These are phyloP conservation scores for Blastomussa wellsi DNA, from an alignment of 92 coral and sea anemone genomes.

Conservation along the genomic window DNA sequence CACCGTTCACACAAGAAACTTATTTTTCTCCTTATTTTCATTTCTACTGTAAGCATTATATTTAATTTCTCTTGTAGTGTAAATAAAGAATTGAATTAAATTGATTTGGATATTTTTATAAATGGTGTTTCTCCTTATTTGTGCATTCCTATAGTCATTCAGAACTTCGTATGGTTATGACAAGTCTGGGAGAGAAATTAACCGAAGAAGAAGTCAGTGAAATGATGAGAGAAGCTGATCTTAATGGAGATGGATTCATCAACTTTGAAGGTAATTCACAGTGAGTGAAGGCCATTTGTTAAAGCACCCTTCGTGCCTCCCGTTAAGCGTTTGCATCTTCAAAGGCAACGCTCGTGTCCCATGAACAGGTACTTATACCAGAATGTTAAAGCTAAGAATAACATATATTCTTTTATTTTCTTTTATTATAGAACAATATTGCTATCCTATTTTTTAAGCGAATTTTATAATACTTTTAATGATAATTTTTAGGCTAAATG, in stretches of 20 bases:
- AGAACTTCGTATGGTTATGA: slow-evolving; percentile 91
- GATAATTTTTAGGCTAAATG: too few species aligned
- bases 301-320: background rate
- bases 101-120: too few species aligned
- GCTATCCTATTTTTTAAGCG: too few species aligned
- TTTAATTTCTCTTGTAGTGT: too few species aligned
- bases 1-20: too few species aligned
- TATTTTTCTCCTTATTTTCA: too few species aligned
- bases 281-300: background rate
- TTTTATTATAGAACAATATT: too few species aligned
- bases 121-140: background rate
- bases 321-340: background rate
- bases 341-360: background rate
- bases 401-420: too few species aligned
- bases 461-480: too few species aligned
- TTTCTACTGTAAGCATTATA: too few species aligned
- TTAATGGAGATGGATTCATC: slow-evolving; percentile 92
- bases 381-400: too few species aligned
- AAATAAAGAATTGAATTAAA: too few species aligned
- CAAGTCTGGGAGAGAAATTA: slow-evolving; percentile 89
- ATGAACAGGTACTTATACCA: background rate
- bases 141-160: slow-evolving; percentile 55
- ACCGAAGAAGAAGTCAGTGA: slow-evolving; percentile 88
- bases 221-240: slow-evolving; percentile 95
- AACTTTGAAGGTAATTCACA: slow-evolving; percentile 81